Conservation (phyloP, 2,113 vertebrate species). For the Montifringilla adamsi region DNA sequence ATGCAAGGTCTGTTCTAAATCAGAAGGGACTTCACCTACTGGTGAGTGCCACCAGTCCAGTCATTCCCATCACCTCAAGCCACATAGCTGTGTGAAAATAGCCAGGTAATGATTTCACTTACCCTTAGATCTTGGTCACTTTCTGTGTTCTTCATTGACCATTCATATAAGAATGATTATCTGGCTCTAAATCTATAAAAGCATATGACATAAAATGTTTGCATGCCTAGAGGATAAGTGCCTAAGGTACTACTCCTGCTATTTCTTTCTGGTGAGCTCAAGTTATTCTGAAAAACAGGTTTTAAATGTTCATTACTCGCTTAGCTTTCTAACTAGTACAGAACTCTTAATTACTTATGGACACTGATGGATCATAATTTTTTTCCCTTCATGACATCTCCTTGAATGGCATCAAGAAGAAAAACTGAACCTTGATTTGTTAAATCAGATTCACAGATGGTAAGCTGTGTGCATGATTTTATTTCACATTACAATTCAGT, state of each 20-base stretch:
- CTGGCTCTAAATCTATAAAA: not conserved
- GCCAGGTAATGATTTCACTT: not conserved
- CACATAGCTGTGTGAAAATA: not conserved
- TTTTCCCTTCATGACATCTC: not conserved
- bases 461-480: not conserved
- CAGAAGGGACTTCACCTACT: not conserved
- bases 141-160: not conserved
- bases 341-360: not conserved
- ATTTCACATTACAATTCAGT: not conserved
- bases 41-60: not conserved
- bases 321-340: not conserved
- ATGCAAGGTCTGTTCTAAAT: not conserved
- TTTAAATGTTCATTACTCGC: not conserved
- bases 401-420: not conserved
- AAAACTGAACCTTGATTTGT: not conserved
- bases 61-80: not conserved
- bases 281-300: not conserved
- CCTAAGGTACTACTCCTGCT: not conserved
- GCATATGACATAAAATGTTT: not conserved
- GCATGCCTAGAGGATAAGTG: not conserved
- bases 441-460: not conserved
- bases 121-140: not conserved
- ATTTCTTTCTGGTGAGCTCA: not conserved
- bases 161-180: not conserved
- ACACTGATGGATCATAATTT: not conserved